Base-by-base conservation (phyloP, 2,113 vertebrate species). In the Marmota flaviventris region DNA sequence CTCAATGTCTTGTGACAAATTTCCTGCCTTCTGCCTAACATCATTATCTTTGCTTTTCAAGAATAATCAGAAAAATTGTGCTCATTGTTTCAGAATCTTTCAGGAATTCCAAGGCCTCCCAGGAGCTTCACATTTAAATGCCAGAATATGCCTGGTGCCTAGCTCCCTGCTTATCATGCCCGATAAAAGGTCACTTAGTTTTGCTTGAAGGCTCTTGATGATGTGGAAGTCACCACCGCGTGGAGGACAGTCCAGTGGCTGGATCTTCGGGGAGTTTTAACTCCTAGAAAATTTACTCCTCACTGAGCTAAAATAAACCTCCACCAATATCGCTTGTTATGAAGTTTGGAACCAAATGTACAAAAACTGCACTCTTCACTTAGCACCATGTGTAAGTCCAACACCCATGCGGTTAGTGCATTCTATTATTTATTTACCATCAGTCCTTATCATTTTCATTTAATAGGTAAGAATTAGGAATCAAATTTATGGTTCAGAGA, bases 31-130 rank as follows among this genome's bases (percentile, higher is more conserved):
- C 78, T 91, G 93, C 93, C 89, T 95, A 81, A 95, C 48, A 20
- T 65, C 34, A 79, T 97, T 92, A 96, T 95, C 73, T 93, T 93
- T 93, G 39, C 70, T 93, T 97, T 93, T 92, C 90, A 96, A 96
- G 85, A 95, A 95, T 92, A 94, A 81, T 96, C 83, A 95, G 42
- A 89, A 92, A 87, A 84, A 86, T 39, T 93, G 48, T 89, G 42
- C 56, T 95, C 63, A 53, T 91, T 70, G 34, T 86, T 94, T 93
- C 86, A 93, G 87, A 95, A 96, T 81, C 69, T 51, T 84, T 87
- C 70, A 73, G 58, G 75, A 85, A 81, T 89, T 86, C 77, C 29
- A 89, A 61, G n/a, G 24, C 75, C 86, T 85, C 39, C 77, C 11
- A 75, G 86, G 83, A 82, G 83, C 12, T 37, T 58, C 67, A 42